Base-by-base conservation (phyloP, 35 echinoderm and acorn worm genomes). In the Ophioderma brevispina region DNA sequence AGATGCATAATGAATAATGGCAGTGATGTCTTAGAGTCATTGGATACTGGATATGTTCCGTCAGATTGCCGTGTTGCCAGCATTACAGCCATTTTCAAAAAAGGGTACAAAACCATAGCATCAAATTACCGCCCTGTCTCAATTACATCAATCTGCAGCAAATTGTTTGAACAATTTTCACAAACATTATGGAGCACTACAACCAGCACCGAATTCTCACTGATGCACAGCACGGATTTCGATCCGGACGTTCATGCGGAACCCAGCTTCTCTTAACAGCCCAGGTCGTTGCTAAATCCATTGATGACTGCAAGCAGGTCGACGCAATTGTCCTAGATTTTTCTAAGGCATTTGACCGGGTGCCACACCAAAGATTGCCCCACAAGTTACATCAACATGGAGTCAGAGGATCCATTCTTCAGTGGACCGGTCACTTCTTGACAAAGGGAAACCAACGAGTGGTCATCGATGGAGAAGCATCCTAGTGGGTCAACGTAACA, bases 381-480 rank as follows among this genome's bases (percentile, higher is more conserved):
- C 86, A 11, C 17, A 85, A 85, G 39, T 38, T 85, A 10, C 25
- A 64, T n/a, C 43, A 85, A 10, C 64, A 85, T 64, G 0, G 82
- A 64, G 78, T 82, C 32, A 82, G 31, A 82, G 80, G 36, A 13
- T 38, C 80, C 18, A 11, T 81, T 40, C 80, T 39, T 5, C 4
- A 14, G 15, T 81, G 80, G 80, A 39, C 31, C 28, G 25, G 25
- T 52, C 30, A 17, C 4, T 96, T 92, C 40, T 76, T 96, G 0
- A 85, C 86, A 35, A 52, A 78, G 34, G 2, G 94, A 11, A 28
- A 33, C 21, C 90, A 93, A 40, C 55, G 55, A 80, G 91, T 93
- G 37, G 79, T 93, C 1, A n/a, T 88, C 8, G 88, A 93, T 39
- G 94, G 91, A 36, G 17, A 81, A 78, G 1, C 77, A 1, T 93